Evolutionary conservation across 1,140 invertebrate genomes (phyloP).

Genomic region (Trachymyrmex cornetzi): DNA sequence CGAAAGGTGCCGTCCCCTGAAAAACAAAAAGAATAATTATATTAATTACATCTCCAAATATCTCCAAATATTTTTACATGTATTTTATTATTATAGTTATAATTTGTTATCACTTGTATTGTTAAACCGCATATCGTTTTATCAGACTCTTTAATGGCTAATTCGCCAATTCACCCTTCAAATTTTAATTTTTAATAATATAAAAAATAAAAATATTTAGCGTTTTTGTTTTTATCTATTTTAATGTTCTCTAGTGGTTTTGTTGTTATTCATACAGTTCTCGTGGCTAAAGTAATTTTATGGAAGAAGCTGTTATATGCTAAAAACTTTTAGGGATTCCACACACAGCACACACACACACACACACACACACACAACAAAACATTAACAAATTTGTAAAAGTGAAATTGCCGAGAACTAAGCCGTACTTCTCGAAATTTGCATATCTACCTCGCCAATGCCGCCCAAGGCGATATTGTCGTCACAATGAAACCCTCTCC

Average conservation of each 20-base stretch:
- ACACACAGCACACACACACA: no score
- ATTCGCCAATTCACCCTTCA: background rate
- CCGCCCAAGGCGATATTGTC: slow-evolving; percentile 84
- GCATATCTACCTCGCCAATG: slow-evolving; percentile 80
- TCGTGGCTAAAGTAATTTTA: slow-evolving; percentile 31
- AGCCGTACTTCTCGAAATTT: slow-evolving; percentile 76
- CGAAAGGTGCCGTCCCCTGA: slow-evolving; percentile 82
- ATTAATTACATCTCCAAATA: background rate
- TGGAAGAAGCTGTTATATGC: background rate
- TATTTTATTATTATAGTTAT: background rate
- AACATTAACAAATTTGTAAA: slow-evolving; percentile 67
- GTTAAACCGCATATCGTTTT: background rate
- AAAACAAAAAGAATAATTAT: slow-evolving; percentile 79
- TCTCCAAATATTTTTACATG: background rate
- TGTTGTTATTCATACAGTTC: background rate
- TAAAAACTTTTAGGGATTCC: slow-evolving; percentile 16
- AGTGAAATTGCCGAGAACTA: slow-evolving; percentile 67
- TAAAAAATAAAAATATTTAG: background rate
- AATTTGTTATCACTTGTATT: background rate
- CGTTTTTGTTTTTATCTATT: background rate
- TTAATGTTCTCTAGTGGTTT: background rate
- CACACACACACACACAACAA: background rate
- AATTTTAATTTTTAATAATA: slow-evolving; percentile 2
- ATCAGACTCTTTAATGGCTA: background rate
- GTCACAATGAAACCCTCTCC: slow-evolving; percentile 82